Percentiles rank a stretch among this genome's conserved stretches.
phyloP scores from a whole-genome alignment of 2,888 invertebrate species.

The Hymenopus coronatus region DNA sequence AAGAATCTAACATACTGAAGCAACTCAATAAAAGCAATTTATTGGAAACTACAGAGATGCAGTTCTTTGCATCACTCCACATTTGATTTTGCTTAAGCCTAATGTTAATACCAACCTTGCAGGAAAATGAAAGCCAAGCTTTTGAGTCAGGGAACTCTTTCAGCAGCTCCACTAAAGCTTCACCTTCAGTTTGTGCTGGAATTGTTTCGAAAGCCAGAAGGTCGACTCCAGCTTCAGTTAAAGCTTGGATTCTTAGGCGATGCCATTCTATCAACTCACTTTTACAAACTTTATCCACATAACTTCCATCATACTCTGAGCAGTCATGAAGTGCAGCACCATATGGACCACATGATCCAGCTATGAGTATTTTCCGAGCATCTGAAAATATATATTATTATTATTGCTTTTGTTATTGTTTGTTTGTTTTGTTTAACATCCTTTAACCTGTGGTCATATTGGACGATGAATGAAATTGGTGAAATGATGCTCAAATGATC shows the following conservation, averaged over 20 bases:
- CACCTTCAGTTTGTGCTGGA: conserved; percentile 80
- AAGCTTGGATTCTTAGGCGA: conserved; percentile 71
- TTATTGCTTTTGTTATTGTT: neutral
- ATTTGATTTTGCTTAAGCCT: neutral
- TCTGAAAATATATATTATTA: neutral
- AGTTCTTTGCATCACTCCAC: neutral
- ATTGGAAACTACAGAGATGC: too few relatives aligned
- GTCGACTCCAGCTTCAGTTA: conserved; percentile 79
- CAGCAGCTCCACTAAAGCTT: conserved; percentile 74
- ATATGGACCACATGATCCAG: conserved; percentile 90
- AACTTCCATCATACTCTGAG: conserved; percentile 89
- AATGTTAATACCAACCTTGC: conserved; percentile 59
- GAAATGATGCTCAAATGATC: too few relatives aligned
- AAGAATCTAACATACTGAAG: too few relatives aligned
- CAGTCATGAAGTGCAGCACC: conserved; percentile 88
- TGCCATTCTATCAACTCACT: conserved; percentile 81
- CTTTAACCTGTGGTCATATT: too few relatives aligned
- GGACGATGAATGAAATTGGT: too few relatives aligned
- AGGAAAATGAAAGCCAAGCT: conserved; percentile 87
- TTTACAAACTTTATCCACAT: conserved; percentile 59
- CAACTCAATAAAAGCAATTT: too few relatives aligned
- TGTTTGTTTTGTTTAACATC: too few relatives aligned
- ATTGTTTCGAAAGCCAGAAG: conserved; percentile 89
- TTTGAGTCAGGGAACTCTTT: conserved; percentile 73
- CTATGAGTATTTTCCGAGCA: conserved; percentile 59